Evolutionary conservation across 1,140 invertebrate species (phyloP).

Genomic region (Globodera ellingtonae): DNA sequence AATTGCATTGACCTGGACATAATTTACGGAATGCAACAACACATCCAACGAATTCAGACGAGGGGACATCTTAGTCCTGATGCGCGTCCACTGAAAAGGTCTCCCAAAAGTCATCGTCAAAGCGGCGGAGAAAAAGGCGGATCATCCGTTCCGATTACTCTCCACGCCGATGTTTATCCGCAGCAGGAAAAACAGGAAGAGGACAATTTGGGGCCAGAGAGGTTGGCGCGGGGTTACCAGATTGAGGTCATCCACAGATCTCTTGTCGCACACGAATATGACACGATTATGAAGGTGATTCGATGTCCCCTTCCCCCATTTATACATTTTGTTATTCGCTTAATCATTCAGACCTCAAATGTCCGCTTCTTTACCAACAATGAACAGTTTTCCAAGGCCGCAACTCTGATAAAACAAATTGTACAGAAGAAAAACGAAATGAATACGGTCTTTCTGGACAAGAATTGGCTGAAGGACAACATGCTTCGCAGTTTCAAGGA

Average conservation of each 20-base stretch:
- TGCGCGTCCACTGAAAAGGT: slow-evolving; percentile 24
- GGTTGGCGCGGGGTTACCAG: slow-evolving; percentile 37
- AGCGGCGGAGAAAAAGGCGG: slow-evolving; percentile 25
- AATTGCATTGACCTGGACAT: neutral
- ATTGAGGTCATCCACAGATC: slow-evolving; percentile 27
- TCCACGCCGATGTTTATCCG: slow-evolving; percentile 50
- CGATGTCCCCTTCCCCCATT: neutral
- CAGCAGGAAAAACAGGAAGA: slow-evolving; percentile 52
- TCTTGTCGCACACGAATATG: slow-evolving; percentile 36
- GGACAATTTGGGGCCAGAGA: slow-evolving; percentile 46
- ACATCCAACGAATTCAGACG: slow-evolving; percentile 25
- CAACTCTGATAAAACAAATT: slow-evolving; percentile 34
- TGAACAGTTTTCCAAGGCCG: slow-evolving; percentile 29
- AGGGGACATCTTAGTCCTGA: slow-evolving; percentile 24
- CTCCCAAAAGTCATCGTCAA: slow-evolving; percentile 16
- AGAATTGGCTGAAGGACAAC: slow-evolving; percentile 49
- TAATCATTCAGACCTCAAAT: slow-evolving; percentile 28
- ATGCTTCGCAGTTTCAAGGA: slow-evolving; percentile 32
- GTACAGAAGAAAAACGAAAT: slow-evolving; percentile 45
- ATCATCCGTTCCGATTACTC: neutral
- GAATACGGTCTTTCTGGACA: slow-evolving; percentile 39
- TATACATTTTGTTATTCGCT: neutral
- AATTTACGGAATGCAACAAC: slow-evolving; percentile 15
- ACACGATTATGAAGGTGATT: slow-evolving; percentile 42
- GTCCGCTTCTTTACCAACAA: slow-evolving; percentile 27